Percentiles rank a stretch among this genome's conserved stretches.
phyloP scores from a whole-genome alignment of 35 echinoderm and acorn worm genomes.

The Heliocidaris tuberculata region DNA sequence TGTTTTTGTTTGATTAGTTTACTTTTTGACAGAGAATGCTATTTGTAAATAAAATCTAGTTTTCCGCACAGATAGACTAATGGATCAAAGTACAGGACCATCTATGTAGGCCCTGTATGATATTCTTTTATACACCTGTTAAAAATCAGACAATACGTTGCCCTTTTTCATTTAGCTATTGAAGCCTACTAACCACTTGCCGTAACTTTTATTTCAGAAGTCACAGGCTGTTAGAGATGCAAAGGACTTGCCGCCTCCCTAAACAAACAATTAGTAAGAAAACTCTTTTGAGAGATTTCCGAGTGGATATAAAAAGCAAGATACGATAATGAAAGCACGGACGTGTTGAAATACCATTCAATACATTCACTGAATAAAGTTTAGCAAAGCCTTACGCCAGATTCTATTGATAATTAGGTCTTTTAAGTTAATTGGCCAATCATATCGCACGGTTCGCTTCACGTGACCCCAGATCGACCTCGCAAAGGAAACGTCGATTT shows the following conservation, averaged over 20 bases:
- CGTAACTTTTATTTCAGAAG: neutral
- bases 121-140: neutral
- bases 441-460: constrained; percentile 44
- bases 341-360: neutral
- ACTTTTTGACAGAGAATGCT: too few relatives aligned
- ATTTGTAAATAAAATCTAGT: too few relatives aligned
- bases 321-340: neutral
- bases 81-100: too few relatives aligned
- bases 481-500: constrained; percentile 38
- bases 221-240: neutral
- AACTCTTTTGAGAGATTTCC: neutral
- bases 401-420: constrained; percentile 50
- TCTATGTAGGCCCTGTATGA: neutral
- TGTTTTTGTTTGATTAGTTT: too few relatives aligned
- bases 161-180: neutral
- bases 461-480: constrained; percentile 42
- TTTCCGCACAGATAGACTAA: too few relatives aligned
- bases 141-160: neutral
- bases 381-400: constrained; percentile 32
- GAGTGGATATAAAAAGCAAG: neutral
- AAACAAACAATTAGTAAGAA: constrained; percentile 19
- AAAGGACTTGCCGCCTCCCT: neutral
- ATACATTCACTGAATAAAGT: neutral
- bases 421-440: constrained; percentile 56
- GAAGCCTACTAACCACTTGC: neutral